Percentiles rank a stretch among this genome's conserved stretches.
phyloP scores from a whole-genome alignment of 2,797 vertebrate genomes.

The Myiotriccus ornatus region DNA sequence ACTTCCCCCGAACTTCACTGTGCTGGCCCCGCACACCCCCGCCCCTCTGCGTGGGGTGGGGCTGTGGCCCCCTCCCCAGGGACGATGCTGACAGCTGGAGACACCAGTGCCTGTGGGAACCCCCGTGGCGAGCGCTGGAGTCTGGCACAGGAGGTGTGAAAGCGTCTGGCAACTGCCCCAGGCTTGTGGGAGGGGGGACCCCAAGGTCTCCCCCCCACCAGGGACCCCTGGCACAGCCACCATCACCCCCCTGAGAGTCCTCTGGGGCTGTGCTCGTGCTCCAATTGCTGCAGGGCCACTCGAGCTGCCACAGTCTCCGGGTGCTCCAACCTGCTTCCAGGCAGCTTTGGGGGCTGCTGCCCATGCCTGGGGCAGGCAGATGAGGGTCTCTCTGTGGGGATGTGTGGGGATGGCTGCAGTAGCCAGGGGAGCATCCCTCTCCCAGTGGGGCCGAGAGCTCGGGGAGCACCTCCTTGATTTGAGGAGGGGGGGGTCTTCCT shows the following conservation, averaged over 20 bases:
- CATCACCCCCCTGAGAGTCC: rapidly evolving
- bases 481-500: neutral
- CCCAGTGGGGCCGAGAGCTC: rapidly evolving
- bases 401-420: neutral
- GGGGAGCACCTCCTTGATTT: neutral
- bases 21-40: neutral
- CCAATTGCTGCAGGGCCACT: neutral
- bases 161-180: neutral
- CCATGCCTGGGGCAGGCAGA: rapidly evolving
- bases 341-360: neutral
- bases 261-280: neutral
- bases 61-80: neutral
- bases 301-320: rapidly evolving
- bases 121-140: rapidly evolving
- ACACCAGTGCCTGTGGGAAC: rapidly evolving
- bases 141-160: neutral
- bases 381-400: rapidly evolving
- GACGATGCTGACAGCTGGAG: neutral
- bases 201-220: rapidly evolving
- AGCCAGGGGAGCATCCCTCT: neutral
- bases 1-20: rapidly evolving
- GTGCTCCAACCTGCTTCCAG: rapidly evolving
- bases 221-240: rapidly evolving
- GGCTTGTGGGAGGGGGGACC: neutral
- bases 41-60: rapidly evolving